Conservation (phyloP, 2,113 vertebrate genomes). For the Rostratula benghalensis region DNA sequence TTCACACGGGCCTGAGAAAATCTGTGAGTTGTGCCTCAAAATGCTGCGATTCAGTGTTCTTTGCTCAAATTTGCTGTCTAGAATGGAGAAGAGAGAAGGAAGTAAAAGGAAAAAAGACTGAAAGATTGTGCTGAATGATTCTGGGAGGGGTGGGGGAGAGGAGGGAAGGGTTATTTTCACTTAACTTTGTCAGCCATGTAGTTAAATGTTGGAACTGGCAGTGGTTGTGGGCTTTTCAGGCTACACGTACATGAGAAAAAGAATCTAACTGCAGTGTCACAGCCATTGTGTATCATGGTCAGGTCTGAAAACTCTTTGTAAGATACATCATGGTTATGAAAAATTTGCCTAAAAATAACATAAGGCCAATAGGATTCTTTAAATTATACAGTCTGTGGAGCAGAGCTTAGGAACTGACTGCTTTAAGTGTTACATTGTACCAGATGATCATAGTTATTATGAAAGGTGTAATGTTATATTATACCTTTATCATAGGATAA, state of each 20-base stretch:
- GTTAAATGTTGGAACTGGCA: background rate
- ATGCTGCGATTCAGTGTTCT: background rate
- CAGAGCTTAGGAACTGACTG: background rate
- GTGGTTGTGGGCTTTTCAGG: background rate
- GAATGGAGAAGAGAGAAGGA: background rate
- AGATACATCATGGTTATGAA: background rate
- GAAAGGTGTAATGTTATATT: background rate
- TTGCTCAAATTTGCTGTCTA: background rate
- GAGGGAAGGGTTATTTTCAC: background rate
- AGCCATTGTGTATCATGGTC: background rate
- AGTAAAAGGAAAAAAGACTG: background rate
- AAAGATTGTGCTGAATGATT: background rate
- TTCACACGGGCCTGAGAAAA: background rate
- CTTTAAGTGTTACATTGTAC: background rate
- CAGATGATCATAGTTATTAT: background rate
- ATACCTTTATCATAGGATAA: no score
- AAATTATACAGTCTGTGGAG: background rate
- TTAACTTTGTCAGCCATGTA: background rate
- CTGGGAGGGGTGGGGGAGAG: background rate
- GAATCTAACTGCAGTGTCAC: background rate
- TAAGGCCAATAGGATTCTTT: background rate
- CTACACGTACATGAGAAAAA: background rate
- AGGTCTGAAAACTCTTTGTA: background rate
- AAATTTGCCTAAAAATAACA: background rate
- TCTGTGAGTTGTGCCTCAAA: background rate